Base-by-base conservation (phyloP, 2,888 invertebrate species). In the Phanerotoma sp. region DNA sequence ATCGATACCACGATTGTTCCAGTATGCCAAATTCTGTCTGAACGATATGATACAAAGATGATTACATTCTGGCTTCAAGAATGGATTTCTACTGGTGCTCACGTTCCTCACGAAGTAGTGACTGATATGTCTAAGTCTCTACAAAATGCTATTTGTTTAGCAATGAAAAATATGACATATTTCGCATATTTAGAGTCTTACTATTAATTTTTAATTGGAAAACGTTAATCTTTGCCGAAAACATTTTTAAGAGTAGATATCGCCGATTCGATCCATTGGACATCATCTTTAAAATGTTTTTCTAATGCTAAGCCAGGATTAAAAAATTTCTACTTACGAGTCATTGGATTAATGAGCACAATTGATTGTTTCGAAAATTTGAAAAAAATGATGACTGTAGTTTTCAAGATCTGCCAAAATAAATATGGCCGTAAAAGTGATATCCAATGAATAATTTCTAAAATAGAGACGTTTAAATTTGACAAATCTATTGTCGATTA, bases 261-360 rank as follows among this genome's bases (percentile, higher is more conserved):
- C 30, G 55, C 55, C 5, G 51, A 55, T 51, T 15, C 51, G 22
- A 55, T 55, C 21, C 44, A 55, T 51, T 51, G 51, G 48, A 15
- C 41, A 48, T 20, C 54, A 11, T 48, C 15, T 21, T 35, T 48
- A 7, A 32, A 11, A 9, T 48, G 48, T 22, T 35, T 54, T 30
- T 25, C 41, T 28, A 46, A 38, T 13, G 48, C 30, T 10, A 38
- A 55, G 46, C 38, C 20, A 15, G 50, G 45, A 21, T 46, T 55
- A 1, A 55, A 55, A 35, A 46, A 55, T 37, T 55, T 55, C 46
- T 55, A 55, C 44, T 46, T 55, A 21, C 45, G 55, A 38, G 44
- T 35, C 16, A 10, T 55, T n/a, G 55, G 55, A 28, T 50, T 51
- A 10, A 55, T 55, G 22, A 55, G 50, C 45, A 50, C 55, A 51